Base-by-base conservation (phyloP, 2,113 vertebrate genomes). In the Glareola pratincola region DNA sequence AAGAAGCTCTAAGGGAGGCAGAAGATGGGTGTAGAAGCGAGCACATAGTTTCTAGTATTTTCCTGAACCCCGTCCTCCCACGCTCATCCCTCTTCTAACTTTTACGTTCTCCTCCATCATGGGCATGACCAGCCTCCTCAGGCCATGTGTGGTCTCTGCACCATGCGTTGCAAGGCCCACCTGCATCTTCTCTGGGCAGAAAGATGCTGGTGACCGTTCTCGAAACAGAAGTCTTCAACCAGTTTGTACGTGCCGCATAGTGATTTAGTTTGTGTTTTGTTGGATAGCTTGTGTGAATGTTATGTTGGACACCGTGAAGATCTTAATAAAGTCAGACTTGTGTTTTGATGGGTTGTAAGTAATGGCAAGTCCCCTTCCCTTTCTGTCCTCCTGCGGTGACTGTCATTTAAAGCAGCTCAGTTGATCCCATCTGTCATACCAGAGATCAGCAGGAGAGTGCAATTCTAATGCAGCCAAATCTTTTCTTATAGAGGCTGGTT, bases 101-200 rank as follows among this genome's bases (percentile, higher is more conserved):
- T 79, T 68, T 59, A 23, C 2, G 1, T 72, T 87, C 32, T 85
- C 8, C 27, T 85, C 27, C 14, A 12, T 12, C 0, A 0, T 26
- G 48, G 32, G 8, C 36, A 48, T 23, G 30, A 45, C 14, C 12
- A 47, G 15, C 36, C 53, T 82, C 24, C 26, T 68, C 26, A 30
- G 50, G 43, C 30, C 30, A 72, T 3, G 0, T 0, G 0, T 7
- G 1, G 10, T 29, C 34, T 81, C 66, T 4, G 2, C 22, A 43
- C 43, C 18, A 21, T 12, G 8, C 47, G 9, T 64, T 63, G 22
- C 77, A 85, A 77, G 50, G 17, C 24, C 13, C 24, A 26, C 23
- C 32, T 66, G 24, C 18, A 29, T 64, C 69, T 81, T 78, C 37
- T 83, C 14, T 45, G 62, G 56, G 22, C 56, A 85, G 45, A 69